Base-by-base conservation (phyloP, 2,113 vertebrate genomes). In the Bubo bubo region DNA sequence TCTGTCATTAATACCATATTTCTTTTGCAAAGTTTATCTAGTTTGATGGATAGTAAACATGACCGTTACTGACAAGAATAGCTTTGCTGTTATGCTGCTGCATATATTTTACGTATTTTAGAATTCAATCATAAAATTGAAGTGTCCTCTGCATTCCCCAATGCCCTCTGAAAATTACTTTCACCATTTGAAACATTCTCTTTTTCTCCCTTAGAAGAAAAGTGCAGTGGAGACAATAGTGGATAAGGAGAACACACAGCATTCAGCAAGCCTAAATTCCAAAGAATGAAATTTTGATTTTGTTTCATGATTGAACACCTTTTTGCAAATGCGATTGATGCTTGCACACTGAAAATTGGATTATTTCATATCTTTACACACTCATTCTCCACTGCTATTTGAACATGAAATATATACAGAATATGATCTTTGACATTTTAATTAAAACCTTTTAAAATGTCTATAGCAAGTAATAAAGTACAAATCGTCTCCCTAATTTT, bases 391-490 rank as follows among this genome's bases (percentile, higher is more conserved):
- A 77, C 39, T 70, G 23, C 41, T 87, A 89, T 52, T 79, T 74
- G 47, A 81, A 72, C 11, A 79, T 82, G 37, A 80, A 75, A 86
- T 43, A 75, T 35, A 63, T 14, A 30, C 4, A 64, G 21, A 70
- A 55, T 34, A 70, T 15, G 20, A 86, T 71, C 20, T 83, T 67
- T 95, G 71, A 88, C 79, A 88, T 95, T 93, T 93, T 96, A 90
- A 95, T 95, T 93, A 82, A 96, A 91, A 52, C 20, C 63, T 74
- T 77, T 88, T 84, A 66, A 86, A 80, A 94, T 64, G 16, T 77
- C 81, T 77, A 59, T 18, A 66, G 55, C 17, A 52, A 63, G 55
- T 39, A 79, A 95, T 86, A 79, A 90, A 91, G 70, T 21, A 76
- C 47, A 93, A 84, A 95, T 59, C 6, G 12, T 32, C 49, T 75